Conservation (phyloP, 2,113 vertebrate genomes). For the Tupaia tana region DNA sequence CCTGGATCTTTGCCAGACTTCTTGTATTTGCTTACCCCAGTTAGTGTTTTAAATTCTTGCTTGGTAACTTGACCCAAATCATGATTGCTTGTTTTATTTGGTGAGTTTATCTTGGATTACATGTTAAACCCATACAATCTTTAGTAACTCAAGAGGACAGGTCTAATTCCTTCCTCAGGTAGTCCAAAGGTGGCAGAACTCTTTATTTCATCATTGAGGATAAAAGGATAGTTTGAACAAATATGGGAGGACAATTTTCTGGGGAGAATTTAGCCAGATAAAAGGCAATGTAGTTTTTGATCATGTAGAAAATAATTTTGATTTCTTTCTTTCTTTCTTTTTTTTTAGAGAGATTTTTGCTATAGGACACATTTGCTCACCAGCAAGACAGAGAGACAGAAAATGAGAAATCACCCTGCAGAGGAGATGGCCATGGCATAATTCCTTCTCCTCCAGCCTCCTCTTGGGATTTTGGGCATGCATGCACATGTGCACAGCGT, state of each 20-base stretch:
- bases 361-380: no score
- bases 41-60: background rate
- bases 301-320: constrained; percentile 32
- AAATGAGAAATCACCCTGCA: no score
- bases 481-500: no score
- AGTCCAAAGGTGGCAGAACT: background rate
- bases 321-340: background rate
- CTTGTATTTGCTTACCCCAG: background rate
- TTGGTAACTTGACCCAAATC: background rate
- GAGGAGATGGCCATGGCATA: no score
- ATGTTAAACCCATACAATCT: background rate
- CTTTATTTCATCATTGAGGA: background rate
- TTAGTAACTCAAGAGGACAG: background rate
- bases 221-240: constrained; percentile 28
- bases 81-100: background rate
- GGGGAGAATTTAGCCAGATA: background rate
- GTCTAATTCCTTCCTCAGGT: background rate
- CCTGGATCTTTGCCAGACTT: background rate
- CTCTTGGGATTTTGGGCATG: no score
- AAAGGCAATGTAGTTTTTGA: constrained; percentile 18
- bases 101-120: background rate
- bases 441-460: no score
- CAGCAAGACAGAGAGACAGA: no score
- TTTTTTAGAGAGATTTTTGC: no score
- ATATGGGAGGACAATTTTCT: constrained; percentile 7